phyloP scores from a whole-genome alignment of 2,797 vertebrate genomes.

The Oryzias sinensis region DNA sequence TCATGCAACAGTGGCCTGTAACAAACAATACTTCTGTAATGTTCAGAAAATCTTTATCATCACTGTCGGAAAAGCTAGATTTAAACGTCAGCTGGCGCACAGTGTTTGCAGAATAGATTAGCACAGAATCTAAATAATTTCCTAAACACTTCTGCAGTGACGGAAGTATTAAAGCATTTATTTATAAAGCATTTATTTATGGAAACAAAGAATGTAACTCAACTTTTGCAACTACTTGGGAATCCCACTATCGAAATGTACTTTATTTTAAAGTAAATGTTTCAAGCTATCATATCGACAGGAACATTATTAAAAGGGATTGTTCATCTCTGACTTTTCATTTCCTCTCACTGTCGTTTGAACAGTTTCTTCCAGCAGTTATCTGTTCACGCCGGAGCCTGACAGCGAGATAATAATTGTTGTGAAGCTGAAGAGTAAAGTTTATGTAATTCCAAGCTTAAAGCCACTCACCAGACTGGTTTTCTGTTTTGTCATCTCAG shows the following conservation, averaged over 20 bases:
- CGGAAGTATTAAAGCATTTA: neutral
- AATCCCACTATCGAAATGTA: too few relatives aligned
- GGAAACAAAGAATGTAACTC: neutral
- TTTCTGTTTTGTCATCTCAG: conserved; percentile 1
- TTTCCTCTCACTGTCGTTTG: neutral
- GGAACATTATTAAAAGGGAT: neutral
- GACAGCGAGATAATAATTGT: neutral
- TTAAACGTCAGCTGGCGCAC: neutral
- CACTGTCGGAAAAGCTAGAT: conserved; percentile 2
- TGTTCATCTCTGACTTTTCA: neutral
- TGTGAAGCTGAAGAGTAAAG: conserved; percentile 1
- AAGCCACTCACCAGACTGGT: conserved; percentile 51
- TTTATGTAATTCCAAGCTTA: conserved; percentile 47
- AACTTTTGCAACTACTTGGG: neutral
- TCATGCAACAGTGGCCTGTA: conserved; percentile 11
- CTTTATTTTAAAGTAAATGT: neutral
- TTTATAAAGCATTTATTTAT: neutral
- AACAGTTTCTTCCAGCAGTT: conserved; percentile 9
- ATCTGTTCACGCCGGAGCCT: neutral
- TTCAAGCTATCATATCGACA: neutral
- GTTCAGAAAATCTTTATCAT: conserved; percentile 16
- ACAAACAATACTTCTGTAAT: neutral
- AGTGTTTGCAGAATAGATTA: conserved; percentile 6
- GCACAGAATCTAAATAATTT: neutral
- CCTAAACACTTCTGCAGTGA: neutral